Evolutionary conservation across 2,888 invertebrate species (phyloP).

Genomic region (Pelosia muscerda): DNA sequence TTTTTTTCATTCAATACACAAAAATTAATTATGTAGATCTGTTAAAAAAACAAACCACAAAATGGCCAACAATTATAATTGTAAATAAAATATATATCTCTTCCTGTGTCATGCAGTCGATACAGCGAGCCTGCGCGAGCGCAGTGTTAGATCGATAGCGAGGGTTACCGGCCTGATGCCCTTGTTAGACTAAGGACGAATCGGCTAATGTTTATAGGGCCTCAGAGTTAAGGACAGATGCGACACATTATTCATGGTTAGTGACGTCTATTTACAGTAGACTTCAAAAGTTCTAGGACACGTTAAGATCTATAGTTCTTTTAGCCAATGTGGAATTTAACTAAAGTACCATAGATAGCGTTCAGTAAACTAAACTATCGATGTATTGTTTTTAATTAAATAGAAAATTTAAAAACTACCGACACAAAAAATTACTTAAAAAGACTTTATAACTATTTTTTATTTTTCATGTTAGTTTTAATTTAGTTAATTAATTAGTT

Average conservation of each 20-base stretch:
- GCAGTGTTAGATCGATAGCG: slow-evolving; percentile 75
- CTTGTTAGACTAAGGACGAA: slow-evolving; percentile 85
- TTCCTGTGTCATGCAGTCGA: slow-evolving; percentile 23
- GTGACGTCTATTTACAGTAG: neutral
- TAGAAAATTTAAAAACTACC: too few relatives aligned
- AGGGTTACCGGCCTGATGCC: slow-evolving; percentile 81
- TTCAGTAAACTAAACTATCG: too few relatives aligned
- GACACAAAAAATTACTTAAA: too few relatives aligned
- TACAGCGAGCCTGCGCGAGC: slow-evolving; percentile 50
- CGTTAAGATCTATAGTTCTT: too few relatives aligned
- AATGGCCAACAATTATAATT: slow-evolving; percentile 7
- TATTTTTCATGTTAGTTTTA: too few relatives aligned
- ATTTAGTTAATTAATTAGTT: too few relatives aligned
- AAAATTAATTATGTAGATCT: neutral
- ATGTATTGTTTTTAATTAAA: too few relatives aligned
- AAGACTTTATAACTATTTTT: too few relatives aligned
- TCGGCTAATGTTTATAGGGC: slow-evolving; percentile 55
- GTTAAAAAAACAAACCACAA: neutral
- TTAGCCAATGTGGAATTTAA: too few relatives aligned
- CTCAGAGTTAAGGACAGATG: slow-evolving; percentile 40
- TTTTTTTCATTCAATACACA: neutral
- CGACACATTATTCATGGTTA: neutral
- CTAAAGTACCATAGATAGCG: too few relatives aligned
- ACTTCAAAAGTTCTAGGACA: too few relatives aligned
- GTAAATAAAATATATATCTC: slow-evolving; percentile 21